Evolutionary conservation across 2,113 vertebrate species (phyloP).

Genomic region (Podarcis muralis): DNA sequence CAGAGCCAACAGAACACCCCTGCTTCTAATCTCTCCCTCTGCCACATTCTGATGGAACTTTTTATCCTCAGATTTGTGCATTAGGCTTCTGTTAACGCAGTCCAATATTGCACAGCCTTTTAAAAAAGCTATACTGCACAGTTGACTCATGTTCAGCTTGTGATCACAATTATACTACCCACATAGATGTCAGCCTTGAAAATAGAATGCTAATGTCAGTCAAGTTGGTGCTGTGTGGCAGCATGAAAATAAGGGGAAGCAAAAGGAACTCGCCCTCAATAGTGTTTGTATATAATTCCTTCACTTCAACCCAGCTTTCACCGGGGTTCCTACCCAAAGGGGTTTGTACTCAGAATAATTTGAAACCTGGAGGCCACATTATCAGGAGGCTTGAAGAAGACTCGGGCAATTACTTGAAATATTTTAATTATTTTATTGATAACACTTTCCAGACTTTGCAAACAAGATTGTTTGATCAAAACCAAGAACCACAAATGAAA

Average conservation of each 20-base stretch:
- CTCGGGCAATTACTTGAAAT: constrained; percentile 15
- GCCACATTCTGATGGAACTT: too few relatives aligned
- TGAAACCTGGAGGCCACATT: not conserved
- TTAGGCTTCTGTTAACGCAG: too few relatives aligned
- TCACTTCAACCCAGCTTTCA: not conserved
- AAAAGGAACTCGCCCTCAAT: rapidly evolving
- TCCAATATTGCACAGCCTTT: too few relatives aligned
- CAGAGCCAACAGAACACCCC: too few relatives aligned
- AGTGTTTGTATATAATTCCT: not conserved
- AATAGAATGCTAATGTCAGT: not conserved
- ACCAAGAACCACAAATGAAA: constrained; percentile 74
- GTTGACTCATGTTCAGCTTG: too few relatives aligned
- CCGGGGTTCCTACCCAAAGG: not conserved
- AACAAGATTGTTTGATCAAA: constrained; percentile 75
- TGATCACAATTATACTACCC: not conserved
- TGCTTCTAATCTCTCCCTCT: too few relatives aligned
- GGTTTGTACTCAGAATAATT: not conserved
- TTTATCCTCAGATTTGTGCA: too few relatives aligned
- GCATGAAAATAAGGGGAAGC: not conserved
- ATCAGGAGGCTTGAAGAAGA: not conserved
- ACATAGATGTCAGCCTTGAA: not conserved
- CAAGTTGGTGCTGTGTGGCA: not conserved
- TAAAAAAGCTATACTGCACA: too few relatives aligned
- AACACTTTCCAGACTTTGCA: constrained; percentile 72
- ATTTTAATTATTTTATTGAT: constrained; percentile 77